phyloP scores from a whole-genome alignment of 2,113 vertebrate species.

The Acanthochromis polyacanthus region DNA sequence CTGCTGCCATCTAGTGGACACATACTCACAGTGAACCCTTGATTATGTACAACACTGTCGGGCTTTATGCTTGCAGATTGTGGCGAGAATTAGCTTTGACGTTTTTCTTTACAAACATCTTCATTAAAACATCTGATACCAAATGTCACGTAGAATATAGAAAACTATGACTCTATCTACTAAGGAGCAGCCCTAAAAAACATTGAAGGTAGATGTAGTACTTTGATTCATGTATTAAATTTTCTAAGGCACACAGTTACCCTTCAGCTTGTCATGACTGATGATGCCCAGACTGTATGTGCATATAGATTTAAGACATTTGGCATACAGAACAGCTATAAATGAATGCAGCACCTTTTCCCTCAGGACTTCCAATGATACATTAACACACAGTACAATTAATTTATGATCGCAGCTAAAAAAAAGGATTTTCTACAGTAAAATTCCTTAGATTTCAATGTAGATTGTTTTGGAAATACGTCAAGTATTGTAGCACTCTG shows the following conservation, averaged over 20 bases:
- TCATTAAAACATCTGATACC: background rate
- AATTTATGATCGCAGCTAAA: background rate
- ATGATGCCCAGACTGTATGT: background rate
- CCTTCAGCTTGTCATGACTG: background rate
- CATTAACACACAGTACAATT: background rate
- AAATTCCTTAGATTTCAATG: background rate
- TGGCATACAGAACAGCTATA: background rate
- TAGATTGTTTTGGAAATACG: background rate
- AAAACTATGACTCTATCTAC: background rate
- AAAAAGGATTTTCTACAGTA: background rate
- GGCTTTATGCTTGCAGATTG: background rate
- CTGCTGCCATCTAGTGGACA: conserved; percentile 76
- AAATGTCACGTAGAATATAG: background rate
- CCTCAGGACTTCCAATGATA: background rate
- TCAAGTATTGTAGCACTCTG: background rate
- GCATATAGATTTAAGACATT: conserved; percentile 3
- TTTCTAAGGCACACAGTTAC: background rate
- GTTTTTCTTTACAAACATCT: background rate
- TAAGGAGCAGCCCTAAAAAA: background rate
- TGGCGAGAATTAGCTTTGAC: background rate
- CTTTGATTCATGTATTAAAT: background rate
- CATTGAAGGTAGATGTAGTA: background rate
- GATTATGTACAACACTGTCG: background rate
- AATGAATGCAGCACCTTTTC: background rate
- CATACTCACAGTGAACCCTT: background rate